Base-by-base conservation (phyloP, 2,113 vertebrate genomes). In the Lasiurus borealis region DNA sequence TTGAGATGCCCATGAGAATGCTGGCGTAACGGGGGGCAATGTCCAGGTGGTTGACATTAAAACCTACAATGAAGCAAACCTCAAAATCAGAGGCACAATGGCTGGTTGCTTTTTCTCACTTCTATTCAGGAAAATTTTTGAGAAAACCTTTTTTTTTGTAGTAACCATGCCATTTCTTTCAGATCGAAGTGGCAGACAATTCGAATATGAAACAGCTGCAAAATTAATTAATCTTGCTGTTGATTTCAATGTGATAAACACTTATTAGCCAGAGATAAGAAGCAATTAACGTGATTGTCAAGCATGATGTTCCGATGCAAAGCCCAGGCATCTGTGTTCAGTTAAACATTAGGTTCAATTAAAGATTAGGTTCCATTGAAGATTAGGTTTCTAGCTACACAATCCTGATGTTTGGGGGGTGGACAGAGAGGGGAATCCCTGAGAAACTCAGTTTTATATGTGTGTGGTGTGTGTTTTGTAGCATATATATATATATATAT, bases 1-100 rank as follows among this genome's bases (percentile, higher is more conserved):
- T 99, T 64, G 99, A 99, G 97, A 99, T 99, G 0, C 99, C 99
- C 99, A 99, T 99, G 95, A 99, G 98, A 96, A 99, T 99, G 96
- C 99, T 99, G 97, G 99, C 99, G 0, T 99, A 99, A 59, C 99
- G 99, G 2, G 99, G 99, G 54, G 99, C 99, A 92, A 99, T 99
- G 96, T 99, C 99, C 98, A 99, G 96, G 96, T 99, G 99, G 95
- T 99, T 99, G 78, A 99, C 99, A 0, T 99, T 99, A 97, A 99
- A 99, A 95, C 99, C 99, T 99, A 62, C n/a, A 95, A 89, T 50
- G 90, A 92, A 72, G 50, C 23, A 93, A 93, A 95, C 16, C 40
- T 88, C 64, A 77, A 89, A 80, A 21, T 96, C 64, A 97, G 76
- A 87, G 76, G 48, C 21, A 40, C 29, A 72, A 34, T 85, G 8